phyloP scores from a whole-genome alignment of 2,888 invertebrate species.

The Aspidiotus rigidus region DNA sequence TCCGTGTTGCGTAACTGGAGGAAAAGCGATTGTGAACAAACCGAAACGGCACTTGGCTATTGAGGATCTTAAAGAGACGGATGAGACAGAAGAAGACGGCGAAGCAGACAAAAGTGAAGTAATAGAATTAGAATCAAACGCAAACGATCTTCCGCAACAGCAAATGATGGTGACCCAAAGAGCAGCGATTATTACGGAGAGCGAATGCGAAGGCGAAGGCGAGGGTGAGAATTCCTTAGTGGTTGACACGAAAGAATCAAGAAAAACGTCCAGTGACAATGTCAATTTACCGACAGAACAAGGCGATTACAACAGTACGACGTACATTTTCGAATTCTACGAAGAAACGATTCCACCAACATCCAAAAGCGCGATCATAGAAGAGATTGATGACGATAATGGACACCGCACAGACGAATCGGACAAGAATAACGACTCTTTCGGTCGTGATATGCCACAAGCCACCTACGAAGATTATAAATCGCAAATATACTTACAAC shows the following conservation, averaged over 20 bases:
- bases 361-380: slow-evolving; percentile 17
- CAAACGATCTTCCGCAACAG: background rate
- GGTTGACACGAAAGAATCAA: slow-evolving; percentile 5
- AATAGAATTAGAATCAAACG: background rate
- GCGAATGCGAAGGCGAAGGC: slow-evolving; percentile 3
- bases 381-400: slow-evolving; percentile 20
- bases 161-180: background rate
- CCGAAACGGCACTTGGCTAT: slow-evolving; percentile 17
- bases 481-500: slow-evolving; percentile 24
- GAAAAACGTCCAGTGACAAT: slow-evolving; percentile 8
- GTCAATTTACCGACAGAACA: slow-evolving; percentile 19
- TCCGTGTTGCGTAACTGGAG: slow-evolving; percentile 18
- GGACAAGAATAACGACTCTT: background rate
- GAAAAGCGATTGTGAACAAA: background rate
- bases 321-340: slow-evolving; percentile 28
- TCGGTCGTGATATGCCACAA: background rate
- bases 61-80: background rate
- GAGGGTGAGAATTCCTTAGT: slow-evolving; percentile 21
- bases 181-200: background rate
- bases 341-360: slow-evolving; percentile 13
- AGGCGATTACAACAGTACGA: slow-evolving; percentile 26
- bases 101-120: background rate
- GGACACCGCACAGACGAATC: slow-evolving; percentile 7
- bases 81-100: background rate
- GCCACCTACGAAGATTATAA: slow-evolving; percentile 22